Conservation (phyloP, 2,113 vertebrate species). For the Odontesthes bonariensis region DNA sequence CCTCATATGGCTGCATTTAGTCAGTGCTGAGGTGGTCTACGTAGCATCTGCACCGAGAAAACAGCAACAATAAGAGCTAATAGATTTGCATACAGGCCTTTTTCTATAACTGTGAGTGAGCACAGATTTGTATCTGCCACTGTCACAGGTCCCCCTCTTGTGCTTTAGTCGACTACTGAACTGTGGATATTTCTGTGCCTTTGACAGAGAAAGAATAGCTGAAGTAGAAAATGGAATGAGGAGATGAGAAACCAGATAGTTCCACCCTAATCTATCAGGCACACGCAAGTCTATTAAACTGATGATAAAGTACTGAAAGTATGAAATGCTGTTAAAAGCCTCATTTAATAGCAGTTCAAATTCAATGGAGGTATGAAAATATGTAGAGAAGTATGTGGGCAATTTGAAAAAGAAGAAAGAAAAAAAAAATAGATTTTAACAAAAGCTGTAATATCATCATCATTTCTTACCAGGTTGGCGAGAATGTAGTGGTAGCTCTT, state of each 20-base stretch:
- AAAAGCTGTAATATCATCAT: neutral
- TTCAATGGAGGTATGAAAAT: neutral
- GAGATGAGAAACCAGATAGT: slow-evolving; percentile 40
- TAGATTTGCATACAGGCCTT: slow-evolving; percentile 55
- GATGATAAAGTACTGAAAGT: slow-evolving; percentile 27
- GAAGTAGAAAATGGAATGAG: slow-evolving; percentile 28
- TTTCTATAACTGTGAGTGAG: slow-evolving; percentile 47
- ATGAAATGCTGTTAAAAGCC: slow-evolving; percentile 16
- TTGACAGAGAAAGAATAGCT: slow-evolving; percentile 31
- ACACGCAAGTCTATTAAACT: slow-evolving; percentile 44
- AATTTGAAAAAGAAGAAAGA: rapidly evolving
- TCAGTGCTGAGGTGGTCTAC: slow-evolving; percentile 32
- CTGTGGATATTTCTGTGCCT: slow-evolving; percentile 15
- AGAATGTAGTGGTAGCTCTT: slow-evolving; percentile 99
- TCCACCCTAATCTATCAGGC: slow-evolving; percentile 36
- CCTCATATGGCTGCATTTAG: slow-evolving; percentile 63
- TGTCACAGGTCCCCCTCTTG: slow-evolving; percentile 18
- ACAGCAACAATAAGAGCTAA: slow-evolving; percentile 53
- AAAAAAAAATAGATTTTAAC: neutral
- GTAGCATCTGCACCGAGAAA: slow-evolving; percentile 29
- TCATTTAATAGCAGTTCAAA: slow-evolving; percentile 20
- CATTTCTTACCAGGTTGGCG: slow-evolving; percentile 93
- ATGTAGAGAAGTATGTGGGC: neutral
- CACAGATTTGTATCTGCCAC: slow-evolving; percentile 28
- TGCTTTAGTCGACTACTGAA: neutral